Conservation (phyloP, 1,140 invertebrate species). For the Asbolus verrucosus region DNA sequence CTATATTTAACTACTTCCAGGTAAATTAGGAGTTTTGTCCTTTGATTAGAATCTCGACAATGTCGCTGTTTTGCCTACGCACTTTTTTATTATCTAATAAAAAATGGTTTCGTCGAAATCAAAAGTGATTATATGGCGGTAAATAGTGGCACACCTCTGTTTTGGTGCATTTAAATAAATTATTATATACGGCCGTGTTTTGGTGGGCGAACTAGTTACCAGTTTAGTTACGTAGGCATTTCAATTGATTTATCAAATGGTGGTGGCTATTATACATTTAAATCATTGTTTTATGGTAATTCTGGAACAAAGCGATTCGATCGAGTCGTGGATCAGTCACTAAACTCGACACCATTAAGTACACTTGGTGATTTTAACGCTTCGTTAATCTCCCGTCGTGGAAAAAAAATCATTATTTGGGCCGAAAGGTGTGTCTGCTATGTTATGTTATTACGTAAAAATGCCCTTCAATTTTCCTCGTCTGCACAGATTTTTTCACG, state of each 20-base stretch:
- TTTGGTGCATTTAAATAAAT: slow-evolving; percentile 34
- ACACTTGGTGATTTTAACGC: slow-evolving; percentile 16
- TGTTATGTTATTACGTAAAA: slow-evolving; percentile 15
- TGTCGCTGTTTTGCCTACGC: not conserved
- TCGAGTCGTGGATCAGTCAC: not conserved
- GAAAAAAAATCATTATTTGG: slow-evolving; percentile 4
- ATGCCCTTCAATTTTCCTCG: slow-evolving; percentile 11
- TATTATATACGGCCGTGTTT: slow-evolving; percentile 10
- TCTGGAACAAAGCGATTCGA: not conserved
- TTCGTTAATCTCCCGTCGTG: slow-evolving; percentile 12
- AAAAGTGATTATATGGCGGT: slow-evolving; percentile 13
- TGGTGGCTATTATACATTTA: slow-evolving; percentile 31
- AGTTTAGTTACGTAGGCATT: slow-evolving; percentile 31
- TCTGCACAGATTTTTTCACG: slow-evolving; percentile 21
- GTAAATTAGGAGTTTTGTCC: not conserved
- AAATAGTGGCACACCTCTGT: slow-evolving; percentile 20
- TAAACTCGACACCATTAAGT: slow-evolving; percentile 11
- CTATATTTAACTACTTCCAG: no score
- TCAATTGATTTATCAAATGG: slow-evolving; percentile 32
- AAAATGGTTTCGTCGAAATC: slow-evolving; percentile 2
- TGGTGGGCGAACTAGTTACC: slow-evolving; percentile 22
- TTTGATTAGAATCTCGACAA: not conserved
- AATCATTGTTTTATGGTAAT: slow-evolving; percentile 39
- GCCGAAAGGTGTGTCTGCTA: not conserved
- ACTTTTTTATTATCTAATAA: no score